These are phyloP conservation scores for Cyclophora punctaria DNA, from an alignment of 2,888 invertebrate genomes.

Conservation along the genomic window DNA sequence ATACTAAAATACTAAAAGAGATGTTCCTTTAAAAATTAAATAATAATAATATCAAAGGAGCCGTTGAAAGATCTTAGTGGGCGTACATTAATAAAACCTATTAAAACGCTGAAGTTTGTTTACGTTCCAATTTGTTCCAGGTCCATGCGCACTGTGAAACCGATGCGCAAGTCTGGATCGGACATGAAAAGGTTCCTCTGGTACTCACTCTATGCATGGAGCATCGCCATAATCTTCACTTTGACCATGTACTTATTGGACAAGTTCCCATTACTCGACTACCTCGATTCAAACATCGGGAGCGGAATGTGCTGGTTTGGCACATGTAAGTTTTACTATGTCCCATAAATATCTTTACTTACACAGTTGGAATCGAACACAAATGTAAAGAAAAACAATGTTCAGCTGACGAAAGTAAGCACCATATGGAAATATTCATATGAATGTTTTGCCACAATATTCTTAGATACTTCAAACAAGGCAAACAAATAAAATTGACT, in stretches of 20 bases:
- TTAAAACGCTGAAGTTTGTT: no score
- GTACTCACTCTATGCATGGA: constrained; percentile 85
- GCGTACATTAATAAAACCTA: background rate
- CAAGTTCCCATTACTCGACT: constrained; percentile 43
- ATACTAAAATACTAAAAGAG: no score
- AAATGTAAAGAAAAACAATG: no score
- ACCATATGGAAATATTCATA: no score
- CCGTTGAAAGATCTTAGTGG: background rate
- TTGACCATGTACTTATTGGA: constrained; percentile 72
- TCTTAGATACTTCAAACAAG: no score
- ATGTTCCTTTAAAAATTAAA: no score
- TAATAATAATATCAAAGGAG: no score
- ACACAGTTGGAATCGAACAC: no score
- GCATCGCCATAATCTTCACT: constrained; percentile 75
- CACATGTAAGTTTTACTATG: constrained; percentile 55
- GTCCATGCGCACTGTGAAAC: constrained; percentile 64
- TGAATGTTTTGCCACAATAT: no score
- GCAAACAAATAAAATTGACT: no score
- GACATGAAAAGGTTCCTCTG: constrained; percentile 75
- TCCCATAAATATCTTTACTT: no score
- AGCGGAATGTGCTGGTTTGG: constrained; percentile 79
- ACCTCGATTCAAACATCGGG: constrained; percentile 77
- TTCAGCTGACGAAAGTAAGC: no score
- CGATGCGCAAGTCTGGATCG: constrained; percentile 54
- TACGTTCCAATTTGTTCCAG: constrained; percentile 30